These are phyloP conservation scores for Centruroides vittatus DNA, from an alignment of 1,140 invertebrate genomes.

Conservation along the genomic window DNA sequence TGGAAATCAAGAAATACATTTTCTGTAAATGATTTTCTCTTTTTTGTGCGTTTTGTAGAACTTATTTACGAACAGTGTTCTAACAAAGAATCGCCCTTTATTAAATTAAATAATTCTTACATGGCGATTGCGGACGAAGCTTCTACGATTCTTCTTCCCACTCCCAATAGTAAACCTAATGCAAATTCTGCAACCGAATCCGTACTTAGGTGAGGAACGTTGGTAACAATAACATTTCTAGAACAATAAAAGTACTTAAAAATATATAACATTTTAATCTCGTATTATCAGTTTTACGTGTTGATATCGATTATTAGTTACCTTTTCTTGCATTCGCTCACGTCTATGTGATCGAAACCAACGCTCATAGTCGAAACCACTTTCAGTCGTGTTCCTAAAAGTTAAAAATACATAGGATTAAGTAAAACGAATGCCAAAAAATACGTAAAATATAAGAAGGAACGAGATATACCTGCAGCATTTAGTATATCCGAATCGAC, in stretches of 20 bases:
- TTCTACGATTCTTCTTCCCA: slow-evolving; percentile 11
- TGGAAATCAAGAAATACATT: not conserved
- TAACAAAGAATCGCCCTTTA: too few species aligned
- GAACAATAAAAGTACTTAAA: not conserved
- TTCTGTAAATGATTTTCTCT: not conserved
- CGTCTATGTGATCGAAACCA: slow-evolving; percentile 44
- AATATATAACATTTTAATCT: too few species aligned
- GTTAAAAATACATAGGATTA: too few species aligned
- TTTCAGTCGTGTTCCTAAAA: slow-evolving; percentile 47
- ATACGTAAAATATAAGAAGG: too few species aligned
- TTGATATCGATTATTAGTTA: not conserved
- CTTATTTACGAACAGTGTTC: too few species aligned
- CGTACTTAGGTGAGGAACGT: slow-evolving; percentile 11
- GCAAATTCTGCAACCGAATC: slow-evolving; percentile 17
- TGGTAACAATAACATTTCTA: slow-evolving; percentile 11
- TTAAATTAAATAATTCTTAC: slow-evolving; percentile 28
- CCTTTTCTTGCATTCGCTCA: slow-evolving; percentile 28
- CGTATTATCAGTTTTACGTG: not conserved
- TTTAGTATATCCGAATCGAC: slow-evolving; percentile 62
- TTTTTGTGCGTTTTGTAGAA: not conserved
- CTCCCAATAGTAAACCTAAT: slow-evolving; percentile 11
- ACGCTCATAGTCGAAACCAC: slow-evolving; percentile 81
- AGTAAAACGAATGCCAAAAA: too few species aligned
- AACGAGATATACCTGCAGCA: slow-evolving; percentile 18
- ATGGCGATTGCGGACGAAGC: slow-evolving; percentile 8